phyloP scores from a whole-genome alignment of 2,113 vertebrate species.

The Micromys minutus region DNA sequence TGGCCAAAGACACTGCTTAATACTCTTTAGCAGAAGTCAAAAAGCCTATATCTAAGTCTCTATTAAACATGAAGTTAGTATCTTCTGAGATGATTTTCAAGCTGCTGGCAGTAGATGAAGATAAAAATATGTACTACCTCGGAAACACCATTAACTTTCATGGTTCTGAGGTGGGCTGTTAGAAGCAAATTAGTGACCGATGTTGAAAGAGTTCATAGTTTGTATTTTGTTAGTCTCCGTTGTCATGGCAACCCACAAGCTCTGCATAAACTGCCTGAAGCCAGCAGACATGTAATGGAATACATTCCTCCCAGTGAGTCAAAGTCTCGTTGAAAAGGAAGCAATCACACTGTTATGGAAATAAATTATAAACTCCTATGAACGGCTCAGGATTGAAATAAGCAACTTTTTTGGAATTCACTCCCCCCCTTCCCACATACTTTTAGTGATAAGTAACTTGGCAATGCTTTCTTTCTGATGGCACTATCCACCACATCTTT shows the following conservation, averaged over 20 bases:
- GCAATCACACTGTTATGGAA: constrained; percentile 84
- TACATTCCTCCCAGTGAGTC: constrained; percentile 88
- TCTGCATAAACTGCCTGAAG: constrained; percentile 81
- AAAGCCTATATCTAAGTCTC: constrained; percentile 36
- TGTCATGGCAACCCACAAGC: constrained; percentile 83
- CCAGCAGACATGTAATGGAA: constrained; percentile 89
- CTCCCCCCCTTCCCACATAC: constrained; percentile 59
- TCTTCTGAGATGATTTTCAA: constrained; percentile 58
- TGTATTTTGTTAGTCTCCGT: constrained; percentile 84
- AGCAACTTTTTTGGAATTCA: constrained; percentile 72
- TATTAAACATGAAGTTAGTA: constrained; percentile 27
- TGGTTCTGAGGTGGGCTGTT: constrained; percentile 40
- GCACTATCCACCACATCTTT: not conserved
- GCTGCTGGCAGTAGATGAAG: not conserved
- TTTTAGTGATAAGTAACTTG: constrained; percentile 64
- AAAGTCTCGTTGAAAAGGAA: constrained; percentile 84
- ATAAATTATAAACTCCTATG: constrained; percentile 77
- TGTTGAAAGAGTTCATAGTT: constrained; percentile 80
- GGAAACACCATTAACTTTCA: constrained; percentile 41
- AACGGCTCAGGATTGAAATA: constrained; percentile 76
- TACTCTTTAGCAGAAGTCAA: constrained; percentile 38
- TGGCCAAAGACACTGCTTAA: constrained; percentile 18
- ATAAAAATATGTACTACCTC: not conserved
- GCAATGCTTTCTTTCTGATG: constrained; percentile 23
- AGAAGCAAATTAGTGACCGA: constrained; percentile 67